phyloP scores from a whole-genome alignment of 2,888 invertebrate species.

The Neoascia interrupta region DNA sequence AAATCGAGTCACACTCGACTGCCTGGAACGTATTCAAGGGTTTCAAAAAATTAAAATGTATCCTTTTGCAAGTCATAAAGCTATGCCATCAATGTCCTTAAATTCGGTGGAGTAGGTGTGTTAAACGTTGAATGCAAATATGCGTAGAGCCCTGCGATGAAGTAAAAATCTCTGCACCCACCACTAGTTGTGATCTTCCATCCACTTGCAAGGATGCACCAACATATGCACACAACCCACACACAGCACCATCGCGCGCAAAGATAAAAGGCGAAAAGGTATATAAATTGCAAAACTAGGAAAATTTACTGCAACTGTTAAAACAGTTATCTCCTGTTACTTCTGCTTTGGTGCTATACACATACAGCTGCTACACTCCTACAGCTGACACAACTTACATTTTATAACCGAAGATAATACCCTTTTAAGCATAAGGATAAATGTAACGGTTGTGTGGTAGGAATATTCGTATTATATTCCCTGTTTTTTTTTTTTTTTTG shows the following conservation, averaged over 20 bases:
- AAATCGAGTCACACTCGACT: too few relatives aligned
- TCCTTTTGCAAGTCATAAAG: too few relatives aligned
- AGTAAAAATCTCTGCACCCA: background rate
- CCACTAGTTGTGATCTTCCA: conserved; percentile 15
- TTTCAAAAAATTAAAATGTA: too few relatives aligned
- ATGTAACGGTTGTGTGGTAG: conserved; percentile 50
- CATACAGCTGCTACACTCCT: conserved; percentile 19
- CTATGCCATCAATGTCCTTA: too few relatives aligned
- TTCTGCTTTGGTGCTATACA: conserved; percentile 21
- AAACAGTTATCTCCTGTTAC: conserved; percentile 60
- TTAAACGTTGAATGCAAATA: conserved; percentile 50
- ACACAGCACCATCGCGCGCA: too few relatives aligned
- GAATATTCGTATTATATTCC: background rate
- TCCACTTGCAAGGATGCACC: conserved; percentile 30
- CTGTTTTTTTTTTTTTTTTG: conserved; percentile 43
- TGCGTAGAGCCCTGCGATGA: conserved; percentile 35
- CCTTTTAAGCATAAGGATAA: conserved; percentile 68
- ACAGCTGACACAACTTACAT: conserved; percentile 66
- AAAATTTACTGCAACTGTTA: conserved; percentile 64
- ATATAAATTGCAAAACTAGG: conserved; percentile 60
- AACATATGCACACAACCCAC: conserved; percentile 7
- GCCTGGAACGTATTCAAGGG: too few relatives aligned
- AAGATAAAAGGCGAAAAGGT: conserved; percentile 56
- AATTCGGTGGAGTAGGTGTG: too few relatives aligned
- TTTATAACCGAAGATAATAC: conserved; percentile 69